These are phyloP conservation scores for Ia io DNA, from an alignment of 2,113 vertebrate genomes.

Conservation along the genomic window DNA sequence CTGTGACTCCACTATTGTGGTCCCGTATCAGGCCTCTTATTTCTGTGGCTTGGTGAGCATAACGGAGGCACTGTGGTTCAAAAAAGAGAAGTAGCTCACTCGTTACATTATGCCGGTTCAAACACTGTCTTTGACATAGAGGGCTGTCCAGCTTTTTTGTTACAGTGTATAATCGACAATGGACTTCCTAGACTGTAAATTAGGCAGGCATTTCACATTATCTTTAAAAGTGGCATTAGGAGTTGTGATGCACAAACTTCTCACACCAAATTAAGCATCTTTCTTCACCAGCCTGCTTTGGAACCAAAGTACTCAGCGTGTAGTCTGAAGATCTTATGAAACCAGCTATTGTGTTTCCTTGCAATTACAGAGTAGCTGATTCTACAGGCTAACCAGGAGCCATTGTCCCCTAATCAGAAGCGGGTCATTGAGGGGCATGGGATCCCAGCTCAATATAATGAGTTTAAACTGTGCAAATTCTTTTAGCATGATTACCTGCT, in stretches of 20 bases:
- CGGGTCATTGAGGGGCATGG: neutral
- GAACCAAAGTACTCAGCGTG: constrained; percentile 16
- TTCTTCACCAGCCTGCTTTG: constrained; percentile 11
- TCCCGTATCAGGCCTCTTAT: neutral
- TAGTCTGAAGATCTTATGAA: constrained; percentile 45
- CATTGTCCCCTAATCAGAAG: constrained; percentile 46
- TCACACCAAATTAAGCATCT: neutral
- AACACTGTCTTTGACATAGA: neutral
- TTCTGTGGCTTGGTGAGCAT: neutral
- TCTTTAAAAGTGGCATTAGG: neutral
- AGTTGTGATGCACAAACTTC: neutral
- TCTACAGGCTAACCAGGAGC: constrained; percentile 41
- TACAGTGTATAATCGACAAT: neutral
- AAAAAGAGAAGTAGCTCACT: neutral
- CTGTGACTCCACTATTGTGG: rapidly evolving
- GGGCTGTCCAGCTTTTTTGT: neutral
- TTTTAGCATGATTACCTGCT: neutral
- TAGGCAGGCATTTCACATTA: constrained; percentile 21
- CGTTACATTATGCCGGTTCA: neutral
- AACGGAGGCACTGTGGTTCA: neutral
- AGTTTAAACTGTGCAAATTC: constrained; percentile 14
- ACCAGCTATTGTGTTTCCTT: constrained; percentile 47
- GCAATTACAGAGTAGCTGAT: constrained; percentile 37
- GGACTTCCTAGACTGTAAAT: constrained; percentile 20
- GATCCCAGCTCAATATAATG: constrained; percentile 33